phyloP scores from a whole-genome alignment of 2,888 invertebrate genomes.

The Anticlea derivata region DNA sequence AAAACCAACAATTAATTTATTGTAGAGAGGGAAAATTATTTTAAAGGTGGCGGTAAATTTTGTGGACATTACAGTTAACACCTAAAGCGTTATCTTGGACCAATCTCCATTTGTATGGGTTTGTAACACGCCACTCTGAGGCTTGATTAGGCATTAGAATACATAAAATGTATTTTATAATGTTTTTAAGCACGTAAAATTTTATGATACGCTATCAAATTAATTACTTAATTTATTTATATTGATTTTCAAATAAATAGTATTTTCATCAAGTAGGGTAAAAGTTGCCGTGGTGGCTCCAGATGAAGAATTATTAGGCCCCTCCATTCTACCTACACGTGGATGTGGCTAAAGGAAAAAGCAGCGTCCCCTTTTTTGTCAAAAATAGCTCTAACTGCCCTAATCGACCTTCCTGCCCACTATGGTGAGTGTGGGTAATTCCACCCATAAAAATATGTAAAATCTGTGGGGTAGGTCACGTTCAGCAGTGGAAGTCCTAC shows the following conservation, averaged over 20 bases:
- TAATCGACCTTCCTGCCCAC: too few relatives aligned
- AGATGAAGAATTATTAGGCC: too few relatives aligned
- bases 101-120: slow-evolving; percentile 45
- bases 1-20: slow-evolving; percentile 12
- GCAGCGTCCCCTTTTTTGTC: too few relatives aligned
- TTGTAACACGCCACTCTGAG: slow-evolving; percentile 31
- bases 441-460: too few relatives aligned
- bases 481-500: too few relatives aligned
- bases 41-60: slow-evolving; percentile 20
- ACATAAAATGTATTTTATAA: slow-evolving; percentile 15
- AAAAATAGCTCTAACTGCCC: too few relatives aligned
- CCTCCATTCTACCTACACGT: too few relatives aligned
- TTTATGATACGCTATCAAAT: slow-evolving; percentile 21
- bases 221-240: slow-evolving; percentile 15
- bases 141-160: slow-evolving; percentile 25
- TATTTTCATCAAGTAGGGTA: not conserved
- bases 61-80: slow-evolving; percentile 40
- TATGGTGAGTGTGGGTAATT: too few relatives aligned
- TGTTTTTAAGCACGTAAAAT: slow-evolving; percentile 19
- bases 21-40: slow-evolving; percentile 18
- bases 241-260: slow-evolving; percentile 3
- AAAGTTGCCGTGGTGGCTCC: too few relatives aligned
- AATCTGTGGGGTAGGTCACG: too few relatives aligned
- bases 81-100: slow-evolving; percentile 44
- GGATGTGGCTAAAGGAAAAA: too few relatives aligned